These are phyloP conservation scores for Myiopsitta monachus DNA, from an alignment of 2,113 vertebrate species.

Conservation along the genomic window DNA sequence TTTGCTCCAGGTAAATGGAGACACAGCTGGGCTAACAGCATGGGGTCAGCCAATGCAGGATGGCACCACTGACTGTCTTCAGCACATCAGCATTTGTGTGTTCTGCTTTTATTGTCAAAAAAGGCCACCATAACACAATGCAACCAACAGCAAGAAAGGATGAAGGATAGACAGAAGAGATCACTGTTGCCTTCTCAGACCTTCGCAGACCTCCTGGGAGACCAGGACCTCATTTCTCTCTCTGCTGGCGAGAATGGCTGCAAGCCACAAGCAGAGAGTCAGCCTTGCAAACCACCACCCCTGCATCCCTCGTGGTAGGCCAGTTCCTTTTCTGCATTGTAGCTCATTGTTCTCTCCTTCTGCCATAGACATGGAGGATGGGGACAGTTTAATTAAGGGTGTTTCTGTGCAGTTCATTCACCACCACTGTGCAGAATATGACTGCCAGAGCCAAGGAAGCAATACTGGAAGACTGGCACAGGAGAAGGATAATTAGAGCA, in stretches of 20 bases:
- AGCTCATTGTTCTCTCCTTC: background rate
- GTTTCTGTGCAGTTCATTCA: background rate
- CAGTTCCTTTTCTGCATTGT: background rate
- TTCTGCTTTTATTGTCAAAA: background rate
- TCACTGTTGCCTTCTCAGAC: background rate
- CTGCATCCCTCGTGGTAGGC: rapidly evolving
- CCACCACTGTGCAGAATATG: background rate
- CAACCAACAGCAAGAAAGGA: background rate
- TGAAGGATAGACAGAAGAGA: background rate
- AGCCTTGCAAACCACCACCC: background rate
- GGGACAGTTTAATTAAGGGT: rapidly evolving
- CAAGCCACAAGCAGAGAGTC: rapidly evolving
- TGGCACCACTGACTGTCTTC: background rate
- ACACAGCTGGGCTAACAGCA: background rate
- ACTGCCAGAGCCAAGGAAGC: background rate
- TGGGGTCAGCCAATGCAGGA: background rate
- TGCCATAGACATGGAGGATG: background rate
- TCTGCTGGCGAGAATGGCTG: background rate
- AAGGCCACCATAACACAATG: background rate
- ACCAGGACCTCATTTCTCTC: background rate
- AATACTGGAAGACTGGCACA: background rate
- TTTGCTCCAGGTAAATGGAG: background rate
- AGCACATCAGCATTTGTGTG: background rate
- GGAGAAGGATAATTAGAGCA: background rate
- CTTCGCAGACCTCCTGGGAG: background rate